These are phyloP conservation scores for Tipula helvola DNA, from an alignment of 2,888 invertebrate species.

Conservation along the genomic window DNA sequence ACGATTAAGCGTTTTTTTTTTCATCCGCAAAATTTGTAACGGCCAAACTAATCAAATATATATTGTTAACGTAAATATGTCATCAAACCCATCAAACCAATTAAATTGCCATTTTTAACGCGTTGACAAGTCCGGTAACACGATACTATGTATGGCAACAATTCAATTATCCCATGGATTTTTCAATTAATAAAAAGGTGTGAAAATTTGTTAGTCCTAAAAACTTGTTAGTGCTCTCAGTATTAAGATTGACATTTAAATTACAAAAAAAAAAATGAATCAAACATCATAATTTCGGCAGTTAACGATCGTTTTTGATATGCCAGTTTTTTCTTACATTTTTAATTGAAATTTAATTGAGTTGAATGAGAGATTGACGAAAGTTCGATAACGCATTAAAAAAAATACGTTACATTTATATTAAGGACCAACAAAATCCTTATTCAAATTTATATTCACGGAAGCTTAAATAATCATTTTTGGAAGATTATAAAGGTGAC, in stretches of 20 bases:
- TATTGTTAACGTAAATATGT: not conserved
- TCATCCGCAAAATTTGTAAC: not conserved
- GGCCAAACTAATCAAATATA: not conserved
- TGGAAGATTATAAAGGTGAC: slow-evolving; percentile 6
- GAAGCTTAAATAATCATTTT: slow-evolving; percentile 1
- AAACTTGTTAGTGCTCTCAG: not conserved
- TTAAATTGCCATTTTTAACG: not conserved
- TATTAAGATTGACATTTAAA: slow-evolving; percentile 4
- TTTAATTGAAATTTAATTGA: slow-evolving; percentile 10
- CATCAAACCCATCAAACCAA: not conserved
- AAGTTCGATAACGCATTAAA: not conserved
- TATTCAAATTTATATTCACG: not conserved
- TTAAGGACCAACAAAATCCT: not conserved
- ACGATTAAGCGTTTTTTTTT: no score
- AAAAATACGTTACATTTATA: not conserved
- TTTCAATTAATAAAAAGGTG: not conserved
- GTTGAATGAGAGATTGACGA: not conserved
- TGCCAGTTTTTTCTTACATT: not conserved
- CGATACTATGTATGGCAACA: not conserved
- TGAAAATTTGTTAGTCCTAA: not conserved
- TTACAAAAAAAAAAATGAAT: not conserved
- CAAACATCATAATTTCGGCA: not conserved
- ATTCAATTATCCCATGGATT: not conserved
- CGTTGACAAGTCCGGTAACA: not conserved
- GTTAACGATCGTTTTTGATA: not conserved